Evolutionary conservation across 2,888 invertebrate genomes (phyloP).

Genomic region (Drosophila atripex): DNA sequence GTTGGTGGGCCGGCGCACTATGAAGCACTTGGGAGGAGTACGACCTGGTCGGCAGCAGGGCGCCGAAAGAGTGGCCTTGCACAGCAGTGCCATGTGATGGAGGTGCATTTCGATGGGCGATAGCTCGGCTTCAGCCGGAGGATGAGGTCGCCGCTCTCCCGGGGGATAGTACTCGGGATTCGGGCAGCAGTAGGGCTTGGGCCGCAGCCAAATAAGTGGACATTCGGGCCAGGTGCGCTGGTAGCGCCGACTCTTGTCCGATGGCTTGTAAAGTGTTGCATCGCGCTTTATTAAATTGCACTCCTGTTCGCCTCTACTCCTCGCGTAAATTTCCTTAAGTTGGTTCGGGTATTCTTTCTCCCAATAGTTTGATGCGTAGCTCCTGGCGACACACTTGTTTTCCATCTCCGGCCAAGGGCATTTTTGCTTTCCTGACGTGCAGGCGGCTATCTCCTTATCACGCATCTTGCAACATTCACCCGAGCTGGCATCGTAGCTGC

Average conservation of each 20-base stretch:
- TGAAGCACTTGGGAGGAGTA: constrained; percentile 5
- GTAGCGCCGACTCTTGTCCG: constrained; percentile 57
- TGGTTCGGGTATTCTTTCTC: constrained; percentile 25
- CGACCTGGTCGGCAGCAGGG: constrained; percentile 11
- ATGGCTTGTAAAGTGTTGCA: constrained; percentile 32
- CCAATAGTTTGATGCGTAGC: neutral
- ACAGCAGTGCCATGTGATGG: constrained; percentile 15
- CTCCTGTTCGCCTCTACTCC: neutral
- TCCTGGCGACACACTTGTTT: neutral
- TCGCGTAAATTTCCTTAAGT: constrained; percentile 23
- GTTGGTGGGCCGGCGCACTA: rapidly evolving
- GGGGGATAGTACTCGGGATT: constrained; percentile 19
- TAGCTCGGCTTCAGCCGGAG: neutral
- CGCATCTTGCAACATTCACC: constrained; percentile 35
- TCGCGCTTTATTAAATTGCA: constrained; percentile 48
- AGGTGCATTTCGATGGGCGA: constrained; percentile 21
- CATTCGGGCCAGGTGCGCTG: constrained; percentile 66
- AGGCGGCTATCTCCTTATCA: neutral
- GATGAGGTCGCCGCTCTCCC: constrained; percentile 21
- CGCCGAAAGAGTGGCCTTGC: neutral
- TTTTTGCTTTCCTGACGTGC: neutral
- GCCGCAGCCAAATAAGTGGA: constrained; percentile 43
- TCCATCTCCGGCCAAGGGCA: neutral
- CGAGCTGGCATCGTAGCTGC: constrained; percentile 37
- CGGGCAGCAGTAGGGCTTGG: constrained; percentile 50